Evolutionary conservation across 2,888 invertebrate species (phyloP).

Genomic region (Aporophyla lueneburgensis): DNA sequence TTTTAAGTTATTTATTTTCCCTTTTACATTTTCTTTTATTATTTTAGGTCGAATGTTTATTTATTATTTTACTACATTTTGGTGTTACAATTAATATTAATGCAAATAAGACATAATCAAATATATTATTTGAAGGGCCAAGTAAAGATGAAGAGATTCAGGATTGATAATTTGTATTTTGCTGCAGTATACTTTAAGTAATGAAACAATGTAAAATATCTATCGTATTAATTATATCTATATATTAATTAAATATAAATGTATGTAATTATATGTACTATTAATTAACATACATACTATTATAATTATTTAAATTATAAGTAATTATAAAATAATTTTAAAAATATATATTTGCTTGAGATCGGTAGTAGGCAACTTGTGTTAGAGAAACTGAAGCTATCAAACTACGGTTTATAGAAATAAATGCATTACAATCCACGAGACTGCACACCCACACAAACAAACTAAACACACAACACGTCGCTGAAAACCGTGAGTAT

Average conservation of each 20-base stretch:
- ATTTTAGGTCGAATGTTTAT: constrained; percentile 10
- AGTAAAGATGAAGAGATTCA: constrained; percentile 24
- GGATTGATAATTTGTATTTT: constrained; percentile 45
- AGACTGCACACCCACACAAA: constrained; percentile 79
- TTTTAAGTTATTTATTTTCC: constrained; percentile 73
- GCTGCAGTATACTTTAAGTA: constrained; percentile 78
- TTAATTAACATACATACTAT: constrained; percentile 22
- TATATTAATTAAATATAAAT: constrained; percentile 11
- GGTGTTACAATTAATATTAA: constrained; percentile 21
- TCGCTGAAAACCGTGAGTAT: constrained; percentile 86
- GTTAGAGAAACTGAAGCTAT: constrained; percentile 20
- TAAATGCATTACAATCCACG: constrained; percentile 75
- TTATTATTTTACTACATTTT: constrained; percentile 7
- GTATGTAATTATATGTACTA: constrained; percentile 19
- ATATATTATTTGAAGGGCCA: constrained; percentile 37
- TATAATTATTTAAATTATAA: constrained; percentile 26
- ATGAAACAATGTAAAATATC: constrained; percentile 36
- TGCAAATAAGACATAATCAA: constrained; percentile 19
- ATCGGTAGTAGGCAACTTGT: constrained; percentile 2
- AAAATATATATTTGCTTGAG: constrained; percentile 22
- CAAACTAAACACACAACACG: constrained; percentile 77
- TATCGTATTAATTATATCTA: constrained; percentile 14
- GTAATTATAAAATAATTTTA: constrained; percentile 26
- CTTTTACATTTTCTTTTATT: constrained; percentile 53
- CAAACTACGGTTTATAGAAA: constrained; percentile 9